Evolutionary conservation across 2,888 invertebrate species (phyloP), one percentile per base, ranked within the genome.

Genomic region (Neoascia interrupta): DNA sequence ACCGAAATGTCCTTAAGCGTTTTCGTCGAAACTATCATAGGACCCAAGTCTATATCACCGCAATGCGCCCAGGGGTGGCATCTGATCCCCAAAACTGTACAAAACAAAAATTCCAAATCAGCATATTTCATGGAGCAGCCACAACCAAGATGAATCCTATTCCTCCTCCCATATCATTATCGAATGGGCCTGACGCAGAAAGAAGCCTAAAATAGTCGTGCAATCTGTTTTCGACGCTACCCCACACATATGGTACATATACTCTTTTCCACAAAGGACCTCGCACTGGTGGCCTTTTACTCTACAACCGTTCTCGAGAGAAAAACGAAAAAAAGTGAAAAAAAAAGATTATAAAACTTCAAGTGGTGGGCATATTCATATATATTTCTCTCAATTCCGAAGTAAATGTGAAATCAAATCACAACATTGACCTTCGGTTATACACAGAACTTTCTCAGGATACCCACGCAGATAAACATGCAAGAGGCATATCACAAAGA

Each of bases 351-450:
- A 5, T 6, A 28, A 23, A 53, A 43, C 23, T 13, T 43, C 18
- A 53, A 39, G 43, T 23, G 34, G 11, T 26, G 18, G 18, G 13
- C 47, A 28, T 45, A 10, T 5, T 6, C 53, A 31, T 64, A 34
- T 41, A n/a, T n/a, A n/a, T n/a, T n/a, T n/a, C 41, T 49, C 13
- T 23, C 11, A 43, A 58, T 23, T 16, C 18, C 28, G 31, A 21
- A 36, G 56, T 11, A 39, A 49, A 68, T 69, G 68, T 49, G 28
- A 54, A 61, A 70, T 61, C 70, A 61, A 70, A 70, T 70, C 70
- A 70, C 61, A 70, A 53, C 39, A 61, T 61, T 70, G 70, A 70
- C 70, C 70, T 70, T 70, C 53, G 54, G 43, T n/a, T n/a, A n/a
- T n/a, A 16, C 41, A 43, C 6, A 26, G 41, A 23, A 36, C 26